A percentile compares a stretch with the other conserved stretches of the same genome.
These are phyloP conservation scores for Masnerella sp. DNA, from an alignment of 2,888 invertebrate species.

Conservation along the genomic window DNA sequence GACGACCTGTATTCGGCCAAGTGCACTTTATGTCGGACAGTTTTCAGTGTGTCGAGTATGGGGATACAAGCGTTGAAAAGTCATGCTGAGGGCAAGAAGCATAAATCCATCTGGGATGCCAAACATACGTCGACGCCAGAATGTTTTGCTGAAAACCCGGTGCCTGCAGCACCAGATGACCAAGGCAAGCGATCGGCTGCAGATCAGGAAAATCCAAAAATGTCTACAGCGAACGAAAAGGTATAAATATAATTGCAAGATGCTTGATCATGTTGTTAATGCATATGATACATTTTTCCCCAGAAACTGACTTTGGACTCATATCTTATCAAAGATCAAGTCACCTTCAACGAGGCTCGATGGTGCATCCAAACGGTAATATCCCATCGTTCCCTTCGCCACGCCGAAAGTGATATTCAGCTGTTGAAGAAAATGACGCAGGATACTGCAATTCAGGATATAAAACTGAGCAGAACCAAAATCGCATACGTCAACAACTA, in stretches of 20 bases:
- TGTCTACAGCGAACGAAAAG: neutral
- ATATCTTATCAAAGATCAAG: slow-evolving; percentile 23
- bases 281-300: too few relatives aligned
- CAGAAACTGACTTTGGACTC: slow-evolving; percentile 6
- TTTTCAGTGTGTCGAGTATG: slow-evolving; percentile 12
- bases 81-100: slow-evolving; percentile 11
- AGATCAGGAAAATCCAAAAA: neutral
- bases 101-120: slow-evolving; percentile 3
- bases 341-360: slow-evolving; percentile 9
- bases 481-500: slow-evolving; percentile 12
- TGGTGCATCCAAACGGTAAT: slow-evolving; percentile 28
- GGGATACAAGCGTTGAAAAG: slow-evolving; percentile 12
- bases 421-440: slow-evolving; percentile 25
- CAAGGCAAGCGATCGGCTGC: neutral
- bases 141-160: neutral
- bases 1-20: slow-evolving; percentile 2
- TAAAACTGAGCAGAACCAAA: slow-evolving; percentile 21
- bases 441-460: slow-evolving; percentile 9
- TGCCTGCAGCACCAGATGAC: neutral
- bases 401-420: slow-evolving; percentile 4
- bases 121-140: neutral
- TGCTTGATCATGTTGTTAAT: too few relatives aligned
- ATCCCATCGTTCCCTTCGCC: slow-evolving; percentile 19
- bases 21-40: slow-evolving; percentile 4
- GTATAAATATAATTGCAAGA: neutral